A percentile compares a stretch with the other conserved stretches of the same genome.
Conservation (phyloP, 1,140 invertebrate species). For the Diorhabda sublineata region DNA sequence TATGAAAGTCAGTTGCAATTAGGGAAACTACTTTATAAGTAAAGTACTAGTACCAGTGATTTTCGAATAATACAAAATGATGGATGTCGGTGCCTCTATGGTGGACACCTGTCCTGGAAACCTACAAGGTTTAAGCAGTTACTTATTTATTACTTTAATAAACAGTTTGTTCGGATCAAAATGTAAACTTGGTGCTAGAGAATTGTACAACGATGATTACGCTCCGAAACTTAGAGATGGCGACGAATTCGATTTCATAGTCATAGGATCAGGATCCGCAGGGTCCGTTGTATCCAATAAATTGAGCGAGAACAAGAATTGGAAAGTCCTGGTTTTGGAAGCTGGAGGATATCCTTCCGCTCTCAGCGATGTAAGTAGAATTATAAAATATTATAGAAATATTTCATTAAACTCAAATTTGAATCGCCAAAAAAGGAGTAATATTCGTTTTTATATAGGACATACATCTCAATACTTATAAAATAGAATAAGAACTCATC, state of each 20-base stretch:
- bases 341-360: slow-evolving; percentile 31
- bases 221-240: slow-evolving; percentile 18
- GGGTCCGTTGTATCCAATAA: slow-evolving; percentile 34
- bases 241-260: slow-evolving; percentile 37
- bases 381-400: too few relatives aligned
- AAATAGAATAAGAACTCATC: too few relatives aligned
- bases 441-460: too few relatives aligned
- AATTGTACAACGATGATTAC: slow-evolving; percentile 25
- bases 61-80: neutral
- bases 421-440: too few relatives aligned
- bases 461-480: too few relatives aligned
- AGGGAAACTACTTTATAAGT: too few relatives aligned
- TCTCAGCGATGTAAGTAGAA: slow-evolving; percentile 29
- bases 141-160: slow-evolving; percentile 31
- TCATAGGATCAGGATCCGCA: slow-evolving; percentile 32
- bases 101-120: slow-evolving; percentile 20
- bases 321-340: slow-evolving; percentile 35
- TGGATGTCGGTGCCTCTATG: neutral
- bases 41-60: neutral
- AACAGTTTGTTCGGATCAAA: slow-evolving; percentile 24
- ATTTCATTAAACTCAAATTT: too few relatives aligned
- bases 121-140: slow-evolving; percentile 19
- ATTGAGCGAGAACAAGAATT: slow-evolving; percentile 29
- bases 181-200: slow-evolving; percentile 23
- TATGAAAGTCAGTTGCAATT: too few relatives aligned